Conservation (phyloP, 2,797 vertebrate genomes). For the Crossoptilon crossoptilon region DNA sequence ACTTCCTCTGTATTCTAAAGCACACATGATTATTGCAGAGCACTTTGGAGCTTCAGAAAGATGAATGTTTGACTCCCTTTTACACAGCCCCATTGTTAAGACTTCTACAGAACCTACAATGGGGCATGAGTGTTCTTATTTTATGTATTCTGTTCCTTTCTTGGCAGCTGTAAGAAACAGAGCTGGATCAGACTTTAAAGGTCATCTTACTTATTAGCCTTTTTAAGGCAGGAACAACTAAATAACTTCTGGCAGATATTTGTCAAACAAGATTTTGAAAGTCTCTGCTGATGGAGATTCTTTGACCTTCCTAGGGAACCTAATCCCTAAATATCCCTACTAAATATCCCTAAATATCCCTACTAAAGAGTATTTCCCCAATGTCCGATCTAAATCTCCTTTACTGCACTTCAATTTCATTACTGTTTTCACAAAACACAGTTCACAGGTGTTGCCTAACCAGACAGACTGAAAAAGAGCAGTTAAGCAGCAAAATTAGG, state of each 20-base stretch:
- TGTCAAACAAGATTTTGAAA: slow-evolving; percentile 26
- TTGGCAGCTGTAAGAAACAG: background rate
- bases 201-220: background rate
- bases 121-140: background rate
- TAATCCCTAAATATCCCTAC: slow-evolving; percentile 14
- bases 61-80: background rate
- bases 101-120: background rate
- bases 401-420: background rate
- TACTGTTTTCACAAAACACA: background rate
- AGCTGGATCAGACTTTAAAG: slow-evolving; percentile 12
- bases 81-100: background rate
- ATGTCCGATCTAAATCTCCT: background rate
- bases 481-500: background rate
- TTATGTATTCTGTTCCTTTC: background rate
- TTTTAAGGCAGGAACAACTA: background rate
- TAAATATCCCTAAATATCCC: slow-evolving; percentile 11
- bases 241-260: background rate
- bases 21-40: background rate
- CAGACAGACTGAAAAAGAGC: background rate
- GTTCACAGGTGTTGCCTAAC: background rate
- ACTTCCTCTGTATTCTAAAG: background rate
- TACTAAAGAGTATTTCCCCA: background rate
- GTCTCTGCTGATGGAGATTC: background rate
- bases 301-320: background rate
- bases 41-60: background rate